Percentiles rank a stretch among this genome's conserved stretches.
These are phyloP conservation scores for Trileptium ribeirensis DNA, from an alignment of 2,888 invertebrate genomes.

Conservation along the genomic window DNA sequence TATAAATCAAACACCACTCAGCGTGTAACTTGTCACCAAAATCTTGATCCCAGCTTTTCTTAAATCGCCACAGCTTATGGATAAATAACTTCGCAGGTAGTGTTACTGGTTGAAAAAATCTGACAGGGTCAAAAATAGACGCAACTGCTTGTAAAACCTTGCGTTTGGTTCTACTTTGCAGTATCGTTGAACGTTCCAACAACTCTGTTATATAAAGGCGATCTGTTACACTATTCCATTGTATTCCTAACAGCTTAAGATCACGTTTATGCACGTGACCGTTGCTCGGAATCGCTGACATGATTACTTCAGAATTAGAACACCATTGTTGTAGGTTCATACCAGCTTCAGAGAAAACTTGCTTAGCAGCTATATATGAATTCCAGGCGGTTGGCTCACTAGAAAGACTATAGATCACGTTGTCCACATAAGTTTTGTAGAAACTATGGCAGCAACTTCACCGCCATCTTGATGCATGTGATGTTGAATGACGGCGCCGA, in stretches of 20 bases:
- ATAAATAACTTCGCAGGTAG: constrained; percentile 37
- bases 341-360: constrained; percentile 19
- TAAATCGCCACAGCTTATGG: constrained; percentile 39
- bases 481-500: no score
- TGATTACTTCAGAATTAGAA: background rate
- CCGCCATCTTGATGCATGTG: no score
- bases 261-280: background rate
- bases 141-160: constrained; percentile 30
- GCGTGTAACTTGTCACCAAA: no score
- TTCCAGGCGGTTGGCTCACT: no score
- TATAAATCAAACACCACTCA: no score
- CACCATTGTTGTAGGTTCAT: no score
- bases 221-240: constrained; percentile 8
- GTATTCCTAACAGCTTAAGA: constrained; percentile 14
- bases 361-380: no score
- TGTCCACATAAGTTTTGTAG: no score
- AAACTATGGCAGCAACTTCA: no score
- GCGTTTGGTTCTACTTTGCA: constrained; percentile 30
- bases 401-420: no score
- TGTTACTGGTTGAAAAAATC: constrained; percentile 29
- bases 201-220: background rate
- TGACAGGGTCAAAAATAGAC: constrained; percentile 37
- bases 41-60: constrained; percentile 38
- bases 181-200: no score
- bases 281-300: background rate